Evolutionary conservation across 1,140 invertebrate genomes (phyloP).

Genomic region (Drosophila ambigua): DNA sequence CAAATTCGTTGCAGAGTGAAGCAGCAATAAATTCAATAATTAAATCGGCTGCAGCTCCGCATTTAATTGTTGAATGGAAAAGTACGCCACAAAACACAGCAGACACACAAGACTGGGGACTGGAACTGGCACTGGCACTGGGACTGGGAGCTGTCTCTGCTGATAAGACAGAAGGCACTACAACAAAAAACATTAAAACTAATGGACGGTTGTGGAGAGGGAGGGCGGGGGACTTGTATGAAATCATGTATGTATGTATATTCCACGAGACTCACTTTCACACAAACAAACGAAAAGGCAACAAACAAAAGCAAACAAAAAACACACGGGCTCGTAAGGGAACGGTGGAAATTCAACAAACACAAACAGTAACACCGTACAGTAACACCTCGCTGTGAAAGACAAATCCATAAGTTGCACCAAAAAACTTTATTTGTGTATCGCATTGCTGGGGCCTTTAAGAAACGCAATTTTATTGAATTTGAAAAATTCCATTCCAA

Average conservation of each 20-base stretch:
- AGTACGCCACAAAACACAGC: conserved; percentile 37
- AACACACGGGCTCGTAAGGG: conserved; percentile 19
- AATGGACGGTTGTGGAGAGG: neutral
- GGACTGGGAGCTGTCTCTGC: neutral
- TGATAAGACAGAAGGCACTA: conserved; percentile 48
- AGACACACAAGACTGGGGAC: neutral
- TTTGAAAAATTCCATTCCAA: neutral
- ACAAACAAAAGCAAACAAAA: conserved; percentile 55
- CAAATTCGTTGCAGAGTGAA: conserved; percentile 30
- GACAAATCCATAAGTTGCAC: conserved; percentile 2
- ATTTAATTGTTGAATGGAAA: conserved; percentile 47
- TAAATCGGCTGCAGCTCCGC: conserved; percentile 43
- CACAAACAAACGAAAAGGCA: conserved; percentile 66
- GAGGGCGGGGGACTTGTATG: neutral
- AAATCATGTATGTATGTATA: conserved; percentile 46
- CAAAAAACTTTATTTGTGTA: conserved; percentile 22
- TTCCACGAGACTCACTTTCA: conserved; percentile 66
- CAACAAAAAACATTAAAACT: conserved; percentile 11
- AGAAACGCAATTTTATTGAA: neutral
- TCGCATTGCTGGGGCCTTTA: neutral
- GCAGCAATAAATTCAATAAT: conserved; percentile 42
- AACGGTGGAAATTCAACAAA: conserved; percentile 4
- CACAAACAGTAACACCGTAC: conserved; percentile 7
- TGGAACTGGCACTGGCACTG: too few species aligned
- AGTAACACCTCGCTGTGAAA: conserved; percentile 20